These are phyloP conservation scores for Drusus annulatus DNA, from an alignment of 1,140 invertebrate species.

Conservation along the genomic window DNA sequence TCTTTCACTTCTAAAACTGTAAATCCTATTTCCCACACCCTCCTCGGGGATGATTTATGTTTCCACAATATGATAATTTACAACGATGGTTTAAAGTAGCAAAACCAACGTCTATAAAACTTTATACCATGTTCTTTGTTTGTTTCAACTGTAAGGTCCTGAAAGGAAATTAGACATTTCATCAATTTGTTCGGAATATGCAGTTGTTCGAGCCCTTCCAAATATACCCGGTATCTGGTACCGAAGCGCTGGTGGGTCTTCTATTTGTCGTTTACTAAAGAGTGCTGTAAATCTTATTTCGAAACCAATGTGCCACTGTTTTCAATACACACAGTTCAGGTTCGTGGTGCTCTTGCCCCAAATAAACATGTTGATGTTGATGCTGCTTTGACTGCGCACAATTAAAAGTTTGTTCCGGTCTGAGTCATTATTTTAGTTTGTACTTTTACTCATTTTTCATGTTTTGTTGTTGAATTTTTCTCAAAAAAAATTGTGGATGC, in stretches of 20 bases:
- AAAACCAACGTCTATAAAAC: constrained; percentile 20
- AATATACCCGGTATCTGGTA: neutral
- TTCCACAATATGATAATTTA: constrained; percentile 16
- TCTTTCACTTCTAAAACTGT: neutral
- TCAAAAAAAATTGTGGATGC: too few relatives aligned
- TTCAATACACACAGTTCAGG: neutral
- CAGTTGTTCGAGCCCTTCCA: neutral
- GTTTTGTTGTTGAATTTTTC: too few relatives aligned
- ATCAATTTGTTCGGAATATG: neutral
- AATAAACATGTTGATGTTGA: too few relatives aligned
- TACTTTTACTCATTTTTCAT: too few relatives aligned
- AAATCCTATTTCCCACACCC: constrained; percentile 21
- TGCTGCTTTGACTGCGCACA: too few relatives aligned
- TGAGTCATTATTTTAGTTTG: too few relatives aligned
- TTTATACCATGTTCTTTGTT: constrained; percentile 21
- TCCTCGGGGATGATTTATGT: constrained; percentile 7
- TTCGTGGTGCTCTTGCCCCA: too few relatives aligned
- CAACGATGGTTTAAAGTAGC: constrained; percentile 17
- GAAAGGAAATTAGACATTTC: neutral
- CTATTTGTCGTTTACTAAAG: neutral
- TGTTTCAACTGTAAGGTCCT: neutral
- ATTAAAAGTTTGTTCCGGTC: too few relatives aligned
- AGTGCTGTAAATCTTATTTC: constrained; percentile 1
- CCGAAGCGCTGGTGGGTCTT: neutral
- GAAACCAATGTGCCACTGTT: constrained; percentile 1